These are phyloP conservation scores for Brachypodius melanocephalos DNA, from an alignment of 2,113 vertebrate genomes.

Conservation along the genomic window DNA sequence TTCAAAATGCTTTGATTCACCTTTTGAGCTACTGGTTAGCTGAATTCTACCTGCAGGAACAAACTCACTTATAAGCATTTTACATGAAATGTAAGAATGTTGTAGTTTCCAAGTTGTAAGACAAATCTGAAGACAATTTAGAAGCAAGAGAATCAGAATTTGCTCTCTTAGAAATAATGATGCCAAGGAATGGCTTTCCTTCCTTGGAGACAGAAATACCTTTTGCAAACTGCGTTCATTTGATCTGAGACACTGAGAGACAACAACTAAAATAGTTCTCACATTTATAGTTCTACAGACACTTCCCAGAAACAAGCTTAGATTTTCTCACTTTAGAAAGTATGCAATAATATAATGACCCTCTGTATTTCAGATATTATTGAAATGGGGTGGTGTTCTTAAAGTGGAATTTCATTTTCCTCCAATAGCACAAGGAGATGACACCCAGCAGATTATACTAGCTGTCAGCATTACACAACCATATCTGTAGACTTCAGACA, in stretches of 20 bases:
- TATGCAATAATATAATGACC: background rate
- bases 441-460: conserved; percentile 34
- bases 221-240: background rate
- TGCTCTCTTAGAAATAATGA: background rate
- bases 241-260: background rate
- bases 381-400: background rate
- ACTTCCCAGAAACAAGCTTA: background rate
- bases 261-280: background rate
- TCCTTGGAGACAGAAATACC: background rate
- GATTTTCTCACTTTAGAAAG: background rate
- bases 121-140: background rate
- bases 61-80: background rate
- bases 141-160: background rate
- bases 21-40: background rate
- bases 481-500: conserved; percentile 61
- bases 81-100: background rate
- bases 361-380: background rate
- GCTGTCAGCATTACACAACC: conserved; percentile 47
- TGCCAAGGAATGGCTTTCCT: background rate
- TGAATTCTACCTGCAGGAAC: background rate
- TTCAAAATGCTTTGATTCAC: background rate
- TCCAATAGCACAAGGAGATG: background rate
- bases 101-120: background rate
- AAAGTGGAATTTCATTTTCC: background rate
- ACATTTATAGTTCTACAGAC: background rate